Percentiles rank a stretch among this genome's conserved stretches.
These are phyloP conservation scores for Potamilus streckersoni DNA, from an alignment of 1,140 invertebrate species.

Conservation along the genomic window DNA sequence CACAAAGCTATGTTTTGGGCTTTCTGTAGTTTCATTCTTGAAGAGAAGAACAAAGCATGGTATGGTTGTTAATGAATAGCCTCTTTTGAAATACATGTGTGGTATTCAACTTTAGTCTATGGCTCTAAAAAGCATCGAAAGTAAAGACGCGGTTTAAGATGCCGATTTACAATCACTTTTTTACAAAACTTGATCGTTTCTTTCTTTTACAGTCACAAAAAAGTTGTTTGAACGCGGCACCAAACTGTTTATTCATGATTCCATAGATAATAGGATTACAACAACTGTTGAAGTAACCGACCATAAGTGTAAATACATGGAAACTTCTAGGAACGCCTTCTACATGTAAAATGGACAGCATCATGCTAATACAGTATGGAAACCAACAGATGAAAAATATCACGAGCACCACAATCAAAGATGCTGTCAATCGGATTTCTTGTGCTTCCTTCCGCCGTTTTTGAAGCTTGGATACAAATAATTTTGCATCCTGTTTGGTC, in stretches of 20 bases:
- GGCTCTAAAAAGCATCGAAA: too few relatives aligned
- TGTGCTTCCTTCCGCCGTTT: slow-evolving; percentile 12
- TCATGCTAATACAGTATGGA: slow-evolving; percentile 61
- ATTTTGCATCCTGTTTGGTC: too few relatives aligned
- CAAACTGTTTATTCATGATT: slow-evolving; percentile 52
- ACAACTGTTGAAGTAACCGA: slow-evolving; percentile 59
- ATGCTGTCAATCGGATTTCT: slow-evolving; percentile 48
- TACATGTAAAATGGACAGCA: slow-evolving; percentile 45
- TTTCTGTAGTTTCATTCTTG: too few relatives aligned
- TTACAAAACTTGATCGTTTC: too few relatives aligned
- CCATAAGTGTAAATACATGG: slow-evolving; percentile 55
- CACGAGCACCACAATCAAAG: slow-evolving; percentile 48
- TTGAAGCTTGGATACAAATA: too few relatives aligned
- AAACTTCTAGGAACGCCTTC: slow-evolving; percentile 23
- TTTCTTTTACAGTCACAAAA: slow-evolving; percentile 32
- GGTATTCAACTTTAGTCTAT: too few relatives aligned
- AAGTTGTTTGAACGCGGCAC: slow-evolving; percentile 43
- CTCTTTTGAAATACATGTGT: too few relatives aligned
- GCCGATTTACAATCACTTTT: too few relatives aligned
- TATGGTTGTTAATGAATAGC: too few relatives aligned
- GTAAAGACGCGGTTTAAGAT: too few relatives aligned
- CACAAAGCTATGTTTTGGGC: too few relatives aligned
- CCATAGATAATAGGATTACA: slow-evolving; percentile 61
- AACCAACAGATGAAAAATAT: slow-evolving; percentile 57
- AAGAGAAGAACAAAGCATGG: too few relatives aligned